Conservation (phyloP, 64 coral and sea anemone species). For the Orbicella faveolata region DNA sequence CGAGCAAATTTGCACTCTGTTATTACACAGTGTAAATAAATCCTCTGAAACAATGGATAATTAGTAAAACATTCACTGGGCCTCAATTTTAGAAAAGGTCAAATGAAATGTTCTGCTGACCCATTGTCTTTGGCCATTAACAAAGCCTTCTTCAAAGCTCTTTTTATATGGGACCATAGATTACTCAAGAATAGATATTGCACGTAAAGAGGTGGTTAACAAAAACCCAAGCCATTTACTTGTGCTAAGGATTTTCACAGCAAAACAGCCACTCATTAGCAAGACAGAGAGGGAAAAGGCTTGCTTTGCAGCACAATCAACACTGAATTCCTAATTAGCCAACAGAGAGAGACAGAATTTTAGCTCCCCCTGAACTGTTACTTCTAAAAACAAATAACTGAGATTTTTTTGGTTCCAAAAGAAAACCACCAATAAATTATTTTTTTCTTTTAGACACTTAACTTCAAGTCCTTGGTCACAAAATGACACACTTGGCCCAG, state of each 20-base stretch:
- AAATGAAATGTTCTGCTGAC: background rate
- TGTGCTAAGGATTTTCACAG: conserved; percentile 30
- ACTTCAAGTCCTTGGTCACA: background rate
- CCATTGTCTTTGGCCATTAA: conserved; percentile 22
- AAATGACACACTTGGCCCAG: background rate
- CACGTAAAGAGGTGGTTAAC: background rate
- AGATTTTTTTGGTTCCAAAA: background rate
- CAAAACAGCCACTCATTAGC: background rate
- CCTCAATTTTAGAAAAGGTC: conserved; percentile 31
- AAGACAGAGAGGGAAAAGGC: background rate
- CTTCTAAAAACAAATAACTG: background rate
- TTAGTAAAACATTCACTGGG: conserved; percentile 35
- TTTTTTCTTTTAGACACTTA: background rate
- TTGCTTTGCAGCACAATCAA: background rate
- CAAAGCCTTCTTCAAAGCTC: conserved; percentile 13
- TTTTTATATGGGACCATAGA: conserved; percentile 10
- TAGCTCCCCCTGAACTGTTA: background rate
- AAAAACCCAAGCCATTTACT: conserved; percentile 6
- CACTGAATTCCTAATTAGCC: background rate
- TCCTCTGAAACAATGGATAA: conserved; percentile 39
- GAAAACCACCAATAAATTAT: background rate
- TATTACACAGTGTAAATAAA: conserved; percentile 43
- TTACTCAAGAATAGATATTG: conserved; percentile 27
- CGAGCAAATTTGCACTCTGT: conserved; percentile 16
- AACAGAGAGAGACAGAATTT: background rate